A percentile compares a stretch with the other conserved stretches of the same genome.
Conservation (phyloP, 1,140 invertebrate genomes). For the Periplaneta americana region DNA sequence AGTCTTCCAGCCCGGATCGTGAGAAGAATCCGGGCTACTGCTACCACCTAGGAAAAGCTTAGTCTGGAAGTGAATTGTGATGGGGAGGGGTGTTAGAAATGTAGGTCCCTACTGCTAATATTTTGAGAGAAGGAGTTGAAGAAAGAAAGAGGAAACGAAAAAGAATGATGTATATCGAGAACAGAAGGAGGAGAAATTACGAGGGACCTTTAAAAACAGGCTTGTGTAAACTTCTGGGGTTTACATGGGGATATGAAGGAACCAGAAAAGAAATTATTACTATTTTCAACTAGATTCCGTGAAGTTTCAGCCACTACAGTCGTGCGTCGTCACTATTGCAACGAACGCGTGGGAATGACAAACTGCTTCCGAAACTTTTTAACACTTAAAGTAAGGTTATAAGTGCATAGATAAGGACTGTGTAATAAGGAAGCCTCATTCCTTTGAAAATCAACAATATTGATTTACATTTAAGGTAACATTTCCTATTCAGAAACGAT, state of each 20-base stretch:
- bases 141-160: not conserved
- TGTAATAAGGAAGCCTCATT: no score
- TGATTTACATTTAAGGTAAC: no score
- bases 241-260: not conserved
- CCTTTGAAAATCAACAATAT: no score
- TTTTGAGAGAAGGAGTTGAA: not conserved
- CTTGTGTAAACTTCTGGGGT: not conserved
- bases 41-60: not conserved
- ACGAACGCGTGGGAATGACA: no score
- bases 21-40: not conserved
- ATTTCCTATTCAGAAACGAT: no score
- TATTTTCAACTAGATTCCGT: not conserved
- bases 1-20: not conserved
- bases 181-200: not conserved
- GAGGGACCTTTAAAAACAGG: not conserved
- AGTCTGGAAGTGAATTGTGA: not conserved
- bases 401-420: no score
- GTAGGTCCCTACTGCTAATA: not conserved
- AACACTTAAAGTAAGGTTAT: no score
- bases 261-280: not conserved
- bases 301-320: not conserved
- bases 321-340: not conserved
- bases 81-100: not conserved
- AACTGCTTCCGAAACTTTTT: no score
- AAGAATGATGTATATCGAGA: not conserved